These are phyloP conservation scores for Regulus satrapa DNA, from an alignment of 2,113 vertebrate species.

Conservation along the genomic window DNA sequence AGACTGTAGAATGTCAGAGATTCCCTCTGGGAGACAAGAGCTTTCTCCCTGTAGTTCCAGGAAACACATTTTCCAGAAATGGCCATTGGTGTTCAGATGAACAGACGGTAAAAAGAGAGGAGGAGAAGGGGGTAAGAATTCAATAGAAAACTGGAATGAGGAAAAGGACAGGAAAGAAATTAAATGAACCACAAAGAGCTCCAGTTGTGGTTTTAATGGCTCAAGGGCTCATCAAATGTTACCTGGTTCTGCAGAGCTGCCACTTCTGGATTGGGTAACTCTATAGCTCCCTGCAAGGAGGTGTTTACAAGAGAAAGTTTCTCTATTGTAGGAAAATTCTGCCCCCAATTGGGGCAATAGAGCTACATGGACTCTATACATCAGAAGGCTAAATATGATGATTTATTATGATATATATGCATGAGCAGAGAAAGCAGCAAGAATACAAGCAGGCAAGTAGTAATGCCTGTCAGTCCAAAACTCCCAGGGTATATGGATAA, in stretches of 20 bases:
- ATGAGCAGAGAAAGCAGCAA: too few species aligned
- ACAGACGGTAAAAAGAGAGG: neutral
- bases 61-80: neutral
- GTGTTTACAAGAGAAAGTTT: neutral
- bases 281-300: neutral
- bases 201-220: neutral
- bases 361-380: too few species aligned
- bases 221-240: neutral
- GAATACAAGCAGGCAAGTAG: too few species aligned
- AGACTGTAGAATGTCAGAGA: neutral
- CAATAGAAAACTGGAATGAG: neutral
- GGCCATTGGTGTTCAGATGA: neutral
- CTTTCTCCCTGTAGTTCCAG: neutral
- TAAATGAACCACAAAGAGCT: neutral
- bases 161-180: neutral
- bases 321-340: too few species aligned
- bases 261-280: rapidly evolving
- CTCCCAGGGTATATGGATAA: too few species aligned
- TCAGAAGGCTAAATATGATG: too few species aligned
- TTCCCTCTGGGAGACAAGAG: neutral
- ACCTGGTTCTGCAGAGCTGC: neutral
- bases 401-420: too few species aligned
- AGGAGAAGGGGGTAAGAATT: neutral
- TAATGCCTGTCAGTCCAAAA: too few species aligned
- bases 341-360: too few species aligned